Evolutionary conservation across 2,888 invertebrate species (phyloP).

Genomic region (Emmelina monodactyla): DNA sequence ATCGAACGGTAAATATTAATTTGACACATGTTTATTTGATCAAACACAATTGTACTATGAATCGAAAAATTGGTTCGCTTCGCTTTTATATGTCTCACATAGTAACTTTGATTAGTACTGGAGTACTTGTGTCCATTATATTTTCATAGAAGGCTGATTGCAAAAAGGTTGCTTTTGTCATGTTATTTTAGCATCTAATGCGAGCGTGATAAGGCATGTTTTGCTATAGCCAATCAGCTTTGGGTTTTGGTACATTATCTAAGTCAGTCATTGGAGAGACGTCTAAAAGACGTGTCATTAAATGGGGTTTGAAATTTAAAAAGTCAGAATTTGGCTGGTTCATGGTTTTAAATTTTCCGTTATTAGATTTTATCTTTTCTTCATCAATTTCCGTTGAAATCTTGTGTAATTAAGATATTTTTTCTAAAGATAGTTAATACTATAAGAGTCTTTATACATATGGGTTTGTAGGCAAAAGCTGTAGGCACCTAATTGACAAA

Average conservation of each 20-base stretch:
- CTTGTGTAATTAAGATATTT: no score
- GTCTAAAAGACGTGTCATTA: no score
- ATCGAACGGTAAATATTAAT: constrained; percentile 36
- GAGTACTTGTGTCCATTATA: constrained; percentile 49
- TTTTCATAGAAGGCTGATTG: constrained; percentile 61
- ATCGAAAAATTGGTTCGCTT: constrained; percentile 39
- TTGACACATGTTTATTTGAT: constrained; percentile 34
- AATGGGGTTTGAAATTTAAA: no score
- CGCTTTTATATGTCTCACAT: constrained; percentile 59
- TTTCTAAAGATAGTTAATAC: no score
- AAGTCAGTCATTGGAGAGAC: not conserved
- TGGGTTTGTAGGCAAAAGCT: no score
- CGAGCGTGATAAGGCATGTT: constrained; percentile 16
- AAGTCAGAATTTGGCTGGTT: no score
- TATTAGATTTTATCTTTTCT: no score
- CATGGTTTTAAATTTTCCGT: no score
- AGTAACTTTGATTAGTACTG: constrained; percentile 38
- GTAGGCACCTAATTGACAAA: no score
- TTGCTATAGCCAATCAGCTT: constrained; percentile 14
- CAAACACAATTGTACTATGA: no score
- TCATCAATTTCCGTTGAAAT: no score
- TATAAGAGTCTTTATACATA: no score
- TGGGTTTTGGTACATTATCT: not conserved
- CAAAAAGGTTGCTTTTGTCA: constrained; percentile 28
- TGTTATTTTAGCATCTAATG: constrained; percentile 9